phyloP scores from a whole-genome alignment of 1,140 invertebrate genomes.

The Neelides sp. region DNA sequence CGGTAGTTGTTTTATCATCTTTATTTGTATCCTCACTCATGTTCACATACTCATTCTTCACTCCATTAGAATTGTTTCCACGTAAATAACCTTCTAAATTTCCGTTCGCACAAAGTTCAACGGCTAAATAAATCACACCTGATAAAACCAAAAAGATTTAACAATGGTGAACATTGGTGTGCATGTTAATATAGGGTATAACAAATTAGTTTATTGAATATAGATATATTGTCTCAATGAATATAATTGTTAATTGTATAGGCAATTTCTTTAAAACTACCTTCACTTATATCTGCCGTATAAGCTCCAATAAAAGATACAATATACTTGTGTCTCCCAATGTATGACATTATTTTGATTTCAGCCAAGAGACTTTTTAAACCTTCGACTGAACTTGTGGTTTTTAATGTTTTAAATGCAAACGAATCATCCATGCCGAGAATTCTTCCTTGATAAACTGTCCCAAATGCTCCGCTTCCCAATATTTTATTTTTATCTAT shows the following conservation, averaged over 20 bases:
- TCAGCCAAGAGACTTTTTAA: neutral
- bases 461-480: constrained; percentile 2
- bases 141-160: neutral
- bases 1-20: neutral
- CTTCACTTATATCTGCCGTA: neutral
- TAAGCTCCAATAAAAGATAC: constrained; percentile 6
- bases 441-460: constrained; percentile 5
- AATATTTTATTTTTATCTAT: neutral
- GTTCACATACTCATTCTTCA: neutral
- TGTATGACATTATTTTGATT: constrained; percentile 5
- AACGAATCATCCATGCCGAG: neutral
- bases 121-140: neutral
- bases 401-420: neutral
- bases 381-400: neutral
- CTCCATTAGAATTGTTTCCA: neutral
- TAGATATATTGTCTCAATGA: neutral
- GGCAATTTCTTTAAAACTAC: neutral
- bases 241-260: neutral
- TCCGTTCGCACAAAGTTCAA: neutral
- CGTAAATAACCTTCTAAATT: neutral
- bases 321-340: constrained; percentile 7
- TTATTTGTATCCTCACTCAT: neutral
- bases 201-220: neutral
- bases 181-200: neutral
- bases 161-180: neutral